These are phyloP conservation scores for Enteromius anoplus DNA, from an alignment of 2,797 vertebrate species.

Conservation along the genomic window DNA sequence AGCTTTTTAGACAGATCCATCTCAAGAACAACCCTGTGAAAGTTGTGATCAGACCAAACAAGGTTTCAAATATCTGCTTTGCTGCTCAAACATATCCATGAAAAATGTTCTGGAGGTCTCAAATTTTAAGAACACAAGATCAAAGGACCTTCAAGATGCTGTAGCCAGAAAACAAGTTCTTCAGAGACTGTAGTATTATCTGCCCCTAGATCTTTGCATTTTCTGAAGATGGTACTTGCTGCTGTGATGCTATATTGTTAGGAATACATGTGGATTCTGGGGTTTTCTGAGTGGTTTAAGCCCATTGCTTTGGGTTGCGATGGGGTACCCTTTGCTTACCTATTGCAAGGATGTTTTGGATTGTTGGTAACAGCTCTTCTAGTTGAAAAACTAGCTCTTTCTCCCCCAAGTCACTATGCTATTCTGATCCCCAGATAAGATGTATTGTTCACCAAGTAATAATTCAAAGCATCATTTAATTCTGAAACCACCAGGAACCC, in stretches of 20 bases:
- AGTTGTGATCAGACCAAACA: neutral
- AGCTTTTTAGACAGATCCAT: slow-evolving; percentile 43
- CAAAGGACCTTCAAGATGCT: neutral
- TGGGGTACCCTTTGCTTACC: neutral
- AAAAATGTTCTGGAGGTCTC: slow-evolving; percentile 1
- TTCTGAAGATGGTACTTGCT: neutral
- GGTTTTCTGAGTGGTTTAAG: neutral
- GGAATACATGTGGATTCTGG: neutral
- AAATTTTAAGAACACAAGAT: neutral
- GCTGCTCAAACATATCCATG: neutral
- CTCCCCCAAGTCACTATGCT: neutral
- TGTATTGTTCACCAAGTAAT: neutral
- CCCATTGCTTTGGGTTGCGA: neutral
- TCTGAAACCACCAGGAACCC: neutral
- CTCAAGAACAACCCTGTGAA: slow-evolving; percentile 3
- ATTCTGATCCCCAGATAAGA: neutral
- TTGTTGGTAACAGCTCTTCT: neutral
- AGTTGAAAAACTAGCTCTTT: neutral
- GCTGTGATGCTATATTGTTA: neutral
- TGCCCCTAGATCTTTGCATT: neutral
- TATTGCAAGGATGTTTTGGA: neutral
- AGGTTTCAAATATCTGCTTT: slow-evolving; percentile 1
- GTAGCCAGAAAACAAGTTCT: neutral
- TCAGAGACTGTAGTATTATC: neutral
- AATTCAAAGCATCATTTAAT: neutral